Conservation (phyloP, 2,888 invertebrate genomes). For the Thymelicus lineola region DNA sequence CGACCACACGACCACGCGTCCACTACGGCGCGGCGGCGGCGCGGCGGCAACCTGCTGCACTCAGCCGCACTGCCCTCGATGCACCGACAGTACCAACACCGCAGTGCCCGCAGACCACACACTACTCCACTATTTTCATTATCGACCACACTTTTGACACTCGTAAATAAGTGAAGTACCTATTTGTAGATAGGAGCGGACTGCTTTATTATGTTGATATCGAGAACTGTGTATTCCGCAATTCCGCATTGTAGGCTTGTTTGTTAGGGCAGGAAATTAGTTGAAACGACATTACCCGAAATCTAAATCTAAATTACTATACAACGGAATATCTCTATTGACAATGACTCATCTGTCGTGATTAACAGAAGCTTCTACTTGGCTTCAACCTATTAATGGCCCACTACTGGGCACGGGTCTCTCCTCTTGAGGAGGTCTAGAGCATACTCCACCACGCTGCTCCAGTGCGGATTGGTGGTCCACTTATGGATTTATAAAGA, state of each 20-base stretch:
- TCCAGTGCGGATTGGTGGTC: no score
- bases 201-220: slow-evolving; percentile 33
- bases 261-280: slow-evolving; percentile 10
- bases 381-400: no score
- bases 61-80: slow-evolving; percentile 25
- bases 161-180: slow-evolving; percentile 46
- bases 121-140: slow-evolving; percentile 43
- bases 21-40: no score
- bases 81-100: slow-evolving; percentile 36
- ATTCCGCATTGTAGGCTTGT: slow-evolving; percentile 25
- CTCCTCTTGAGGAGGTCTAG: no score
- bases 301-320: neutral
- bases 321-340: neutral
- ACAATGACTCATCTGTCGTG: neutral
- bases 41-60: no score
- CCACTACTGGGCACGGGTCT: no score
- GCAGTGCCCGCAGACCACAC: slow-evolving; percentile 53
- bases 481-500: no score
- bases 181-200: slow-evolving; percentile 44
- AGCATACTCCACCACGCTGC: no score
- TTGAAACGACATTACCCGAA: neutral
- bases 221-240: slow-evolving; percentile 22
- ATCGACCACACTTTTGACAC: slow-evolving; percentile 50
- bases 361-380: no score
- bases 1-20: slow-evolving; percentile 17